Evolutionary conservation across 2,113 vertebrate species (phyloP).

Genomic region (Cyanoramphus novaezelandiae): DNA sequence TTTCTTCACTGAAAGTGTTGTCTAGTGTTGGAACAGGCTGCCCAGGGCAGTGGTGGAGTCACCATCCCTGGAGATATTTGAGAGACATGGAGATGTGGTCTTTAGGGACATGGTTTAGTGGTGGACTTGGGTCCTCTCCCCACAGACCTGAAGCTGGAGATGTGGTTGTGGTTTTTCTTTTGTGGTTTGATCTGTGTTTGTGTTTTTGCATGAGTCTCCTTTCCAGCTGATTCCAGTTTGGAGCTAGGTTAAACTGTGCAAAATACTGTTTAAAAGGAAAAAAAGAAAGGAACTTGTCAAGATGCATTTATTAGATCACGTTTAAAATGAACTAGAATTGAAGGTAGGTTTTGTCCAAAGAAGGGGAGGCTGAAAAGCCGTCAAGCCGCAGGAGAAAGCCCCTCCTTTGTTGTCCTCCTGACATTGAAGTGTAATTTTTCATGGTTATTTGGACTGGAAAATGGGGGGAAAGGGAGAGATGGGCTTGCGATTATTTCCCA

Average conservation of each 20-base stretch:
- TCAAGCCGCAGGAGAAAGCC: constrained; percentile 70
- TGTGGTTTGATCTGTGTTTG: constrained; percentile 26
- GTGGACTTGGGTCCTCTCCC: not conserved
- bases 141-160: not conserved
- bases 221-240: constrained; percentile 69
- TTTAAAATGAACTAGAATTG: constrained; percentile 75
- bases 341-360: constrained; percentile 76
- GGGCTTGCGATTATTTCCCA: constrained; percentile 95
- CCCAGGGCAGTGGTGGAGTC: not conserved
- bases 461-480: constrained; percentile 85
- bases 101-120: not conserved
- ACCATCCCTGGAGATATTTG: not conserved
- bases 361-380: constrained; percentile 70
- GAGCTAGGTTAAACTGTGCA: constrained; percentile 74
- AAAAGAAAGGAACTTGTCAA: constrained; percentile 75
- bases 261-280: constrained; percentile 71
- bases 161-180: constrained; percentile 20
- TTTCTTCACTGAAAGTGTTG: not conserved
- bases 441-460: constrained; percentile 99
- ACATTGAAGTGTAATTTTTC: constrained; percentile 98
- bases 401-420: constrained; percentile 88
- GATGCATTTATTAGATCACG: constrained; percentile 77
- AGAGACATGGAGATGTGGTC: rapidly evolving
- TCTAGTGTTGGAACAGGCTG: not conserved
- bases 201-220: constrained; percentile 51